phyloP scores from a whole-genome alignment of 2,113 vertebrate genomes.

The Pteruthius melanotis region DNA sequence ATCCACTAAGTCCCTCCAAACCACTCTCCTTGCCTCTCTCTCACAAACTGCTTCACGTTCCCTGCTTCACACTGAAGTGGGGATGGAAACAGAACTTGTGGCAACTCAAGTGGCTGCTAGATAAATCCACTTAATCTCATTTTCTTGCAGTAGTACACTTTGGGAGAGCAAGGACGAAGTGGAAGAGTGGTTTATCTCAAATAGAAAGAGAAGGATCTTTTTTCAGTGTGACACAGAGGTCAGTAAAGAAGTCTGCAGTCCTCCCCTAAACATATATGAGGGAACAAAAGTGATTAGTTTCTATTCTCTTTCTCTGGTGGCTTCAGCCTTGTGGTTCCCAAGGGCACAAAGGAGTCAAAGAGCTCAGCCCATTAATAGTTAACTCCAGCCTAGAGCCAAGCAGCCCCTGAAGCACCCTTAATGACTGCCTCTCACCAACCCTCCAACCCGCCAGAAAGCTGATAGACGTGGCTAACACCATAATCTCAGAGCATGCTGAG shows the following conservation, averaged over 20 bases:
- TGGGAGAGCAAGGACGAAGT: not conserved
- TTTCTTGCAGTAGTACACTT: slow-evolving; percentile 36
- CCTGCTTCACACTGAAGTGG: slow-evolving; percentile 11
- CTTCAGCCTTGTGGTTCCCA: not conserved
- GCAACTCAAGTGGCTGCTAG: slow-evolving; percentile 24
- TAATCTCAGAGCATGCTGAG: not conserved
- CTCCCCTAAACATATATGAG: slow-evolving; percentile 12
- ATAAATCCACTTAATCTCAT: slow-evolving; percentile 58
- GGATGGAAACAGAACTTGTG: slow-evolving; percentile 3
- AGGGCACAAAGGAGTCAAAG: slow-evolving; percentile 56
- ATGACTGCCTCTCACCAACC: not conserved
- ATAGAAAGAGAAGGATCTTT: slow-evolving; percentile 14
- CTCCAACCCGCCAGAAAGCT: not conserved
- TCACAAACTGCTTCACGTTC: not conserved
- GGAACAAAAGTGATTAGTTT: slow-evolving; percentile 59
- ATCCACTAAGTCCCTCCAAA: not conserved
- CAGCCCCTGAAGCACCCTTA: slow-evolving; percentile 6
- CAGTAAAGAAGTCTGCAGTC: slow-evolving; percentile 46
- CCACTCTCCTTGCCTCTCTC: not conserved
- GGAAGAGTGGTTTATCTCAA: slow-evolving; percentile 30
- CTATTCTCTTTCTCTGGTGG: slow-evolving; percentile 50
- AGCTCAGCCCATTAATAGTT: slow-evolving; percentile 53
- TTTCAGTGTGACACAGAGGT: slow-evolving; percentile 58
- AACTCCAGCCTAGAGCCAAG: slow-evolving; percentile 26
- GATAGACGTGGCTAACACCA: slow-evolving; percentile 14